Conservation (phyloP, 2,113 vertebrate genomes). For the Tringa solitaria region DNA sequence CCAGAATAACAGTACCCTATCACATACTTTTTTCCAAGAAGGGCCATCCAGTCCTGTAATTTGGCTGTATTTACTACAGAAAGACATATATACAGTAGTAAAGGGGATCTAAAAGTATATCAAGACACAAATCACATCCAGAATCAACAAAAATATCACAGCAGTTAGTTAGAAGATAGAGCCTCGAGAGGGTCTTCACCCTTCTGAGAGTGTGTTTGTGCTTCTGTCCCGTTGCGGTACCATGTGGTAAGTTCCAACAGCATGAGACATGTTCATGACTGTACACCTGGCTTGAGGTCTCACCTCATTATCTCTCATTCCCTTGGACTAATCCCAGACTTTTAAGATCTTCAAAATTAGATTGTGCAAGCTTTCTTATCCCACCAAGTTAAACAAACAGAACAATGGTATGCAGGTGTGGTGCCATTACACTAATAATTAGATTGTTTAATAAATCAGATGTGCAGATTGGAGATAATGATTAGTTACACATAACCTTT, state of each 20-base stretch:
- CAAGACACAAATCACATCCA: not conserved
- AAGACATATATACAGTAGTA: not conserved
- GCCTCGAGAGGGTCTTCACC: not conserved
- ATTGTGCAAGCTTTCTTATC: constrained; percentile 21
- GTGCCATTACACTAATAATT: not conserved
- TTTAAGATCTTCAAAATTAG: not conserved
- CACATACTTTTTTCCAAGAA: not conserved
- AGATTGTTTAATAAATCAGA: not conserved
- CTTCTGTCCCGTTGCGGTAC: not conserved
- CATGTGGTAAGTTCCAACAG: not conserved
- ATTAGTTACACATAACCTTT: not conserved
- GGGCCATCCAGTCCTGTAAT: not conserved
- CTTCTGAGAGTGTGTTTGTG: not conserved
- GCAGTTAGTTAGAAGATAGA: not conserved
- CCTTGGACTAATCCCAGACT: not conserved
- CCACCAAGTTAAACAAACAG: not conserved
- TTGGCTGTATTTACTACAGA: not conserved
- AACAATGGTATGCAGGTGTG: not conserved
- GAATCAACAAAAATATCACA: not conserved
- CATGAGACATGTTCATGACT: not conserved
- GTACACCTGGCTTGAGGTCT: not conserved
- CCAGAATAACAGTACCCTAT: not conserved
- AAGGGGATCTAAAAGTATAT: not conserved
- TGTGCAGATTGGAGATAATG: not conserved
- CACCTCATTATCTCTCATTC: not conserved